Percentiles rank a stretch among this genome's conserved stretches.
These are phyloP conservation scores for Cyprinodon variegatus DNA, from an alignment of 2,113 vertebrate genomes.

Conservation along the genomic window DNA sequence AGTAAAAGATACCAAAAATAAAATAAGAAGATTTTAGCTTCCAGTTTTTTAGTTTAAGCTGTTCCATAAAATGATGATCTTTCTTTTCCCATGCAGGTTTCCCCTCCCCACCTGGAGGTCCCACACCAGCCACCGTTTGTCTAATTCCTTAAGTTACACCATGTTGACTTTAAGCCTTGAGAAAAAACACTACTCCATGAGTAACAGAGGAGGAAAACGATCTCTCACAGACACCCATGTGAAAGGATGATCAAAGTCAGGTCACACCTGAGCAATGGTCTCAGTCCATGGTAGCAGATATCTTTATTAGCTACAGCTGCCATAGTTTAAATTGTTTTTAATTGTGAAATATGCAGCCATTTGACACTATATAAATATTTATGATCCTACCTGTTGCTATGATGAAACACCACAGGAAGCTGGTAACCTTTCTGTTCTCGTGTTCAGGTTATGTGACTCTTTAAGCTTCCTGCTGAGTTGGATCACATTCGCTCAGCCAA, in stretches of 20 bases:
- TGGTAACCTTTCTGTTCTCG: neutral
- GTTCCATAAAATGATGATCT: neutral
- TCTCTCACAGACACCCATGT: neutral
- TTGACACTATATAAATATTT: neutral
- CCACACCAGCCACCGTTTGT: slow-evolving; percentile 1
- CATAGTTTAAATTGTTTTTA: no score
- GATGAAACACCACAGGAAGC: no score
- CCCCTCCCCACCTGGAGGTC: neutral
- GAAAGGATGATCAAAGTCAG: neutral
- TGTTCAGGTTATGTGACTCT: neutral
- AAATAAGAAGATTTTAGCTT: neutral
- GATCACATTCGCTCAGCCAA: neutral
- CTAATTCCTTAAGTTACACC: neutral
- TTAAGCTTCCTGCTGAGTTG: neutral
- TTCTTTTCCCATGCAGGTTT: slow-evolving; percentile 9
- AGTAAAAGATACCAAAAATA: no score
- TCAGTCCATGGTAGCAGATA: neutral
- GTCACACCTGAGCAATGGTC: no score
- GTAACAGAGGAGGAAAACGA: neutral
- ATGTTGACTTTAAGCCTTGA: neutral
- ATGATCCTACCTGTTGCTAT: neutral
- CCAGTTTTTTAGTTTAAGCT: neutral
- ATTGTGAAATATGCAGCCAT: neutral
- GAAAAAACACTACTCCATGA: neutral
- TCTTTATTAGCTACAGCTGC: neutral